Percentiles rank a stretch among this genome's conserved stretches.
These are phyloP conservation scores for Mesorhabditis belari DNA, from an alignment of 2,888 invertebrate species.

Conservation along the genomic window DNA sequence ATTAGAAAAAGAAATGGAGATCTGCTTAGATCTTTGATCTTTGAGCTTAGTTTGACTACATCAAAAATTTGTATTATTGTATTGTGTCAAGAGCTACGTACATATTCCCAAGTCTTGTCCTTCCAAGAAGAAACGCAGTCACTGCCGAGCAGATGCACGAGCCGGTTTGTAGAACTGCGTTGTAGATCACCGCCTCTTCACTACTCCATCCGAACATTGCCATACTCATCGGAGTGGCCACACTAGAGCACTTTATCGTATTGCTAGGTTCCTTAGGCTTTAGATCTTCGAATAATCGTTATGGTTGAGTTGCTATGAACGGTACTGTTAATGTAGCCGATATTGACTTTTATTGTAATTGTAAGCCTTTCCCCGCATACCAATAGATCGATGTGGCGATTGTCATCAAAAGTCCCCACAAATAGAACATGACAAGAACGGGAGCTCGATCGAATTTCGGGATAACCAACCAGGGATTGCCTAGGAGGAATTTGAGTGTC, in stretches of 20 bases:
- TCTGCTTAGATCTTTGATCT: too few species aligned
- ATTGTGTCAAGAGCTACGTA: slow-evolving; percentile 2
- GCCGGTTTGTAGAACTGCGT: slow-evolving; percentile 23
- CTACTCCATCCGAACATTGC: slow-evolving; percentile 32
- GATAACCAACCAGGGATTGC: slow-evolving; percentile 11
- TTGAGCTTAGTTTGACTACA: background rate
- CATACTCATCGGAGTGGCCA: slow-evolving; percentile 28
- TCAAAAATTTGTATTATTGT: background rate
- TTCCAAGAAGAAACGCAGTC: slow-evolving; percentile 23
- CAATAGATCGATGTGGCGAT: slow-evolving; percentile 13
- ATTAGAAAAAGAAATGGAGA: background rate
- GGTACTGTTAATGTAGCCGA: background rate
- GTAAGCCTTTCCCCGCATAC: too few species aligned
- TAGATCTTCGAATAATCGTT: background rate
- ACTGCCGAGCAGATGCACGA: slow-evolving; percentile 27
- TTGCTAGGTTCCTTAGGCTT: slow-evolving; percentile 2
- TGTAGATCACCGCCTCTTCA: slow-evolving; percentile 24
- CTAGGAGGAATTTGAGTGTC: too few species aligned
- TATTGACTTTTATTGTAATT: slow-evolving; percentile 27
- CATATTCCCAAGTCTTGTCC: slow-evolving; percentile 25
- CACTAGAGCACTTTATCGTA: slow-evolving; percentile 11
- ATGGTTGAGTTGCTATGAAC: background rate
- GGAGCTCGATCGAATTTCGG: slow-evolving; percentile 29
- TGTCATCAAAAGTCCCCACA: slow-evolving; percentile 30
- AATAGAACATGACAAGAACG: slow-evolving; percentile 27